Percentiles rank a stretch among this genome's conserved stretches.
Evolutionary conservation across 2,797 vertebrate genomes (phyloP).

Genomic region (Sylvilagus floridanus): DNA sequence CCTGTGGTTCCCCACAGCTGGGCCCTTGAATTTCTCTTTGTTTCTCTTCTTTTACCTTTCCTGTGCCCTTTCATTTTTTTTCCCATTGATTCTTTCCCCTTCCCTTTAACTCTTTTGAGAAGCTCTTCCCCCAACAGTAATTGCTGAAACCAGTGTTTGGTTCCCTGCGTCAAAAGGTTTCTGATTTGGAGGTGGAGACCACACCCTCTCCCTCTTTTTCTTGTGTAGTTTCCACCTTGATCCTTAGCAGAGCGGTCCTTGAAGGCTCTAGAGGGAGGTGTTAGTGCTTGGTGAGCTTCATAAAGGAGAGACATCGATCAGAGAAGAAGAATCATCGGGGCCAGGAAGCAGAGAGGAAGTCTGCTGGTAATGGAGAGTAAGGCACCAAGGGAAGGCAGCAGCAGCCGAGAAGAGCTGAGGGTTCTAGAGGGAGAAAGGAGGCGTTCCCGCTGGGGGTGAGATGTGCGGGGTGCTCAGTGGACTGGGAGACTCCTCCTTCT

Average conservation of each 20-base stretch:
- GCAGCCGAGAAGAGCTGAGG: background rate
- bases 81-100: background rate
- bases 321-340: background rate
- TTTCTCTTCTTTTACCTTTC: too few relatives aligned
- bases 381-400: background rate
- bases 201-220: background rate
- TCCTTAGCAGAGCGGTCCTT: conserved; percentile 19
- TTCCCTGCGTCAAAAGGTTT: conserved; percentile 8
- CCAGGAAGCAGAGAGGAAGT: background rate
- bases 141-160: background rate
- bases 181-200: background rate
- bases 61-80: background rate
- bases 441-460: background rate
- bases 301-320: background rate
- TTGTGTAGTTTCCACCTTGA: background rate
- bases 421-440: background rate
- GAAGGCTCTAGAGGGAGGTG: background rate
- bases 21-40: background rate
- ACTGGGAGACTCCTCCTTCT: background rate
- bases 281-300: background rate
- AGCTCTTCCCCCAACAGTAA: background rate
- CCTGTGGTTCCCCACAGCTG: too few relatives aligned
- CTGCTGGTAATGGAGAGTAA: background rate
- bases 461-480: too few relatives aligned
- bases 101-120: background rate